Conservation (phyloP, 1,140 invertebrate genomes). For the Himalopsyche phryganea region DNA sequence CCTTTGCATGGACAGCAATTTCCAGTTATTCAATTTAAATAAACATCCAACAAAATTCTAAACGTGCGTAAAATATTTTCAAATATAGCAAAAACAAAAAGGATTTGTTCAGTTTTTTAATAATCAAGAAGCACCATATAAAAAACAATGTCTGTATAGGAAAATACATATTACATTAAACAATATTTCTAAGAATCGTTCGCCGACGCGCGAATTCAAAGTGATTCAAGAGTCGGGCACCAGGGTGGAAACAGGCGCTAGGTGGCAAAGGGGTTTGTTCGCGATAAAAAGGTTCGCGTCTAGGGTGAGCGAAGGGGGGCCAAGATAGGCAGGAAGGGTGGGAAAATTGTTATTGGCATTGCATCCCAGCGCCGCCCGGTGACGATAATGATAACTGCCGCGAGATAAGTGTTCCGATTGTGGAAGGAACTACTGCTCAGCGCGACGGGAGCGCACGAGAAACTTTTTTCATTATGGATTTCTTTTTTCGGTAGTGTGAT, state of each 20-base stretch:
- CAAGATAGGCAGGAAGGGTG: constrained; percentile 3
- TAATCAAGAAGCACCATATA: no score
- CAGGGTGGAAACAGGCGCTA: constrained; percentile 2
- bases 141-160: no score
- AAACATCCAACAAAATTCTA: no score
- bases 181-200: no score
- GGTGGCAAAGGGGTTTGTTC: neutral
- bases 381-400: constrained; percentile 29
- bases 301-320: constrained; percentile 1
- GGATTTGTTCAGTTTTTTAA: no score
- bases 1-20: no score
- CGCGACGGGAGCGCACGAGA: neutral
- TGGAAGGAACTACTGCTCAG: constrained; percentile 1
- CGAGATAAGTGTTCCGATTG: constrained; percentile 26
- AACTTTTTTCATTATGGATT: neutral
- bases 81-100: no score
- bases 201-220: no score
- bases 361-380: constrained; percentile 17
- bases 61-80: no score
- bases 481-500: neutral
- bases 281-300: neutral
- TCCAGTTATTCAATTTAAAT: no score
- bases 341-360: constrained; percentile 26
- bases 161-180: no score
- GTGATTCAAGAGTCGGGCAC: neutral